phyloP scores from a whole-genome alignment of 2,888 invertebrate species.

The Thera britannica region DNA sequence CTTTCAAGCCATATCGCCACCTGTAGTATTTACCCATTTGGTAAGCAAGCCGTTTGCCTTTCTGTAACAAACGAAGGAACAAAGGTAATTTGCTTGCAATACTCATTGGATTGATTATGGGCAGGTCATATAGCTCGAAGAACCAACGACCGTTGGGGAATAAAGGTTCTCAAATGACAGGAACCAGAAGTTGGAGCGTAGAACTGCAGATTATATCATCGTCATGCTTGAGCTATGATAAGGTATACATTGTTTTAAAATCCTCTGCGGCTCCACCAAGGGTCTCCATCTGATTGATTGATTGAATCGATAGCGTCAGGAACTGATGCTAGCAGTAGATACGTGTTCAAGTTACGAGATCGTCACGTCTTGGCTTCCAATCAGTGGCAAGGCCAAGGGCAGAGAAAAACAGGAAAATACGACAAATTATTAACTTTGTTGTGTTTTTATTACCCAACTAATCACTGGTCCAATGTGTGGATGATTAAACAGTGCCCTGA shows the following conservation, averaged over 20 bases:
- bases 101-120: too few species aligned
- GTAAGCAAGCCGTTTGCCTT: conserved; percentile 66
- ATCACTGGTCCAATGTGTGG: too few species aligned
- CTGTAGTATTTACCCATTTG: conserved; percentile 70
- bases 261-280: too few species aligned
- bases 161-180: too few species aligned
- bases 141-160: too few species aligned
- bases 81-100: too few species aligned
- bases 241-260: too few species aligned
- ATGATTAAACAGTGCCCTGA: too few species aligned
- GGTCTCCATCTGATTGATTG: background rate
- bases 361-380: conserved; percentile 19
- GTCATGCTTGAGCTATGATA: too few species aligned
- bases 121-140: too few species aligned
- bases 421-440: conserved; percentile 3
- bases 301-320: background rate
- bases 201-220: too few species aligned
- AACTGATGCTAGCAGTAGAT: background rate
- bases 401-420: conserved; percentile 24
- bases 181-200: too few species aligned
- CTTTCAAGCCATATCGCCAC: conserved; percentile 63
- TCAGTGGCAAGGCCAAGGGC: conserved; percentile 28
- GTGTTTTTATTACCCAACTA: background rate
- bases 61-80: conserved; percentile 45
- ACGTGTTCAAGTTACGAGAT: conserved; percentile 17